Evolutionary conservation across 2,113 vertebrate genomes (phyloP).

Genomic region (Zapornia atra): DNA sequence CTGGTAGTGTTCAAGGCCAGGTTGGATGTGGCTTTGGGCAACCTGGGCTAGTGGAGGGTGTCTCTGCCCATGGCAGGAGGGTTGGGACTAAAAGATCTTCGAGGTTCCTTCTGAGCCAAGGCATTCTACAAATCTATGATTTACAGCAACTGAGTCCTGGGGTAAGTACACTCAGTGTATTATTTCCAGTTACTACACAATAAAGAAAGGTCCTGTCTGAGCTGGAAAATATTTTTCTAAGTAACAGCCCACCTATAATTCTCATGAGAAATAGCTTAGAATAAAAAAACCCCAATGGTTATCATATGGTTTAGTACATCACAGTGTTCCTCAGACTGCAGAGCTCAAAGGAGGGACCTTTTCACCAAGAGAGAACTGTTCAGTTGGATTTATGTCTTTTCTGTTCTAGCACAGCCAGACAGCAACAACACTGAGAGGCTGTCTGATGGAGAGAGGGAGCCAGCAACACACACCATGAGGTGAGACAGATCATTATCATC

Average conservation of each 20-base stretch:
- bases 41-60: too few relatives aligned
- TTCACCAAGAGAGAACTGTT: not conserved
- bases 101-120: too few relatives aligned
- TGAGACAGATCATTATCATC: not conserved
- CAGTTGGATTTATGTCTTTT: not conserved
- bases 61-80: too few relatives aligned
- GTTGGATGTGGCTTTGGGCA: too few relatives aligned
- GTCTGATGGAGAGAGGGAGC: not conserved
- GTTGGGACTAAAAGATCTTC: too few relatives aligned
- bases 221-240: not conserved
- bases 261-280: not conserved
- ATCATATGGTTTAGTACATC: not conserved
- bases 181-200: not conserved
- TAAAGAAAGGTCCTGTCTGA: not conserved
- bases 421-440: not conserved
- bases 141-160: not conserved
- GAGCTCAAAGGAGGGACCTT: not conserved
- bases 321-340: not conserved
- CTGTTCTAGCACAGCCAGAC: not conserved
- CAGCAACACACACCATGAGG: not conserved
- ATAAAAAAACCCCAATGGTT: not conserved
- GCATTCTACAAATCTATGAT: too few relatives aligned
- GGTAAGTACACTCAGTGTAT: not conserved
- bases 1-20: too few relatives aligned
- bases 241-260: not conserved